A percentile compares a stretch with the other conserved stretches of the same genome.
These are phyloP conservation scores for Centruroides sculpturatus DNA, from an alignment of 1,140 invertebrate genomes.

Conservation along the genomic window DNA sequence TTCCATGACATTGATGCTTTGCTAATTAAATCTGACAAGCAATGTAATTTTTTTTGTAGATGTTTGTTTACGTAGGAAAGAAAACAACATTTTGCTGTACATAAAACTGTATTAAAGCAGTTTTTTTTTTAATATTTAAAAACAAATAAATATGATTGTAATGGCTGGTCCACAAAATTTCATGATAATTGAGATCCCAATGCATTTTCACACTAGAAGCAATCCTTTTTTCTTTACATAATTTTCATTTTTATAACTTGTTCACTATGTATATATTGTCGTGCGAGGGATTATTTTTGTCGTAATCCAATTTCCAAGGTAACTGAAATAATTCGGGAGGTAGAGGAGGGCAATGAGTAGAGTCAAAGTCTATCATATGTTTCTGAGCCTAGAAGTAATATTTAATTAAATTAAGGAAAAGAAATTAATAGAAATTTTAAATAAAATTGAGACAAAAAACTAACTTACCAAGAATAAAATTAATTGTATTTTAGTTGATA, in stretches of 20 bases:
- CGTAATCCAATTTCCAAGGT: slow-evolving; percentile 33
- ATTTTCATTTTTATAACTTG: not conserved
- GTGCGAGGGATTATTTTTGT: not conserved
- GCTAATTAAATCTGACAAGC: too few species aligned
- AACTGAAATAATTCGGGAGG: slow-evolving; percentile 48
- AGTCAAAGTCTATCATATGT: slow-evolving; percentile 71
- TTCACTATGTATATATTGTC: not conserved
- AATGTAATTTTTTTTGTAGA: too few species aligned
- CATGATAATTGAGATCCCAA: too few species aligned
- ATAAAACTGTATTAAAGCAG: too few species aligned
- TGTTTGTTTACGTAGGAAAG: too few species aligned
- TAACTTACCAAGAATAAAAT: slow-evolving; percentile 26
- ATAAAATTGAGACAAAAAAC: not conserved
- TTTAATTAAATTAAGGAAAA: slow-evolving; percentile 9
- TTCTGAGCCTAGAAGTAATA: slow-evolving; percentile 41
- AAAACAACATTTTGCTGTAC: too few species aligned
- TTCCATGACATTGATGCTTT: too few species aligned
- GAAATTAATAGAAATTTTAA: slow-evolving; percentile 1
- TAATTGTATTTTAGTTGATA: slow-evolving; percentile 22
- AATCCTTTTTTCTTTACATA: too few species aligned
- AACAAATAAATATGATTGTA: too few species aligned
- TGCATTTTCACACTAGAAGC: too few species aligned
- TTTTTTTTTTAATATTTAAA: too few species aligned
- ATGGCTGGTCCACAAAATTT: too few species aligned
- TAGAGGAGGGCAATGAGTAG: slow-evolving; percentile 71